Base-by-base conservation (phyloP, 2,888 invertebrate genomes). In the Polydrusus pterygomalis region DNA sequence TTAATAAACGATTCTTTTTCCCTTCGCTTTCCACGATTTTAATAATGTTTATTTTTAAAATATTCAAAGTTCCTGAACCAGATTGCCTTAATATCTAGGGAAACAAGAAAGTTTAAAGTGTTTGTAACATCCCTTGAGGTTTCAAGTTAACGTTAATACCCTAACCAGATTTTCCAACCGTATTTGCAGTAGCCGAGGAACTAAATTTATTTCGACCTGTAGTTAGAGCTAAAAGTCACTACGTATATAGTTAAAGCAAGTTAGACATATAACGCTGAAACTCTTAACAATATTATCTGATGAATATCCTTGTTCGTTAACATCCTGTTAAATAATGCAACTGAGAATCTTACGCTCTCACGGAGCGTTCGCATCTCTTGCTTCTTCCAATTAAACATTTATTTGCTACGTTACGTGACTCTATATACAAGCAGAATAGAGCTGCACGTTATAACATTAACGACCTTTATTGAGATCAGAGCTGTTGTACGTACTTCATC, bases 261-360 rank as follows among this genome's bases (percentile, higher is more conserved):
- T 51, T 67, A 47, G 51, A 47, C 62, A 64, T 58, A 58, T 65
- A 67, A 58, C 47, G 40, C 38, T 11, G 67, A 49, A 73, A 65
- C 65, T 73, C 40, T 49, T 73, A 73, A 73, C 60, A 47, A 60
- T 47, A 60, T 73, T 73, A 73, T 45, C 60, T 64, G 72, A 72
- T 72, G 72, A 72, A 67, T 73, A 73, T 67, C 67, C 71, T 49
- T 67, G 67, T 73, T 73, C 73, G 67, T 65, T 73, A 67, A 58
- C 73, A 67, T 65, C 45, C 67, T 73, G 67, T 60, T 73, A 73
- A 73, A 73, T 73, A 73, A 67, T 73, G 73, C 73, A 73, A 9
- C 60, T 73, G 67, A 58, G 73, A 60, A 38, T 63, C 54, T 73
- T 60, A 47, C 45, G 73, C 67, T 67, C 47, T 64, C 71, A 56